Conservation (phyloP, 2,888 invertebrate species). For the Brenthis ino region DNA sequence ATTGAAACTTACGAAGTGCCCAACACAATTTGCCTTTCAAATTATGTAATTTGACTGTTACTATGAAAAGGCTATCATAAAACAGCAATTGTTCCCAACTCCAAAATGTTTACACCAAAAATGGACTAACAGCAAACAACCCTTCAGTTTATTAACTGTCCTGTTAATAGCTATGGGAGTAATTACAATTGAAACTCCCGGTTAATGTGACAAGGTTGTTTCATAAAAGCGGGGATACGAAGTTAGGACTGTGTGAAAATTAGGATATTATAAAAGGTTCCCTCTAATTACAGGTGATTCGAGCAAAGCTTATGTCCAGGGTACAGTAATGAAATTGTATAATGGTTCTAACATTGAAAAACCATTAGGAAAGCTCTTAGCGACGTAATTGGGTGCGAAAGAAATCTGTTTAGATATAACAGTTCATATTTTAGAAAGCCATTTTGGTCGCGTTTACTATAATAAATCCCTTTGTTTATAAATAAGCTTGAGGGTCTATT, state of each 20-base stretch:
- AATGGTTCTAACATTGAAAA: constrained; percentile 10
- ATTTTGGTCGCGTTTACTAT: background rate
- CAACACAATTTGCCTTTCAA: constrained; percentile 9
- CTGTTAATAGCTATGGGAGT: constrained; percentile 44
- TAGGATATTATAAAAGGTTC: constrained; percentile 49
- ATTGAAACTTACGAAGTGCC: constrained; percentile 12
- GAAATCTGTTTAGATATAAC: constrained; percentile 9
- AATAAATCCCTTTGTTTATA: background rate
- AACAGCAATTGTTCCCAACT: constrained; percentile 31
- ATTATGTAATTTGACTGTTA: constrained; percentile 15
- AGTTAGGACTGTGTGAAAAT: constrained; percentile 45
- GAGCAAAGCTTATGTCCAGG: constrained; percentile 25
- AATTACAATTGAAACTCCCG: constrained; percentile 40
- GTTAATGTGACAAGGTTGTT: constrained; percentile 47
- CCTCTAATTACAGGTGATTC: constrained; percentile 38
- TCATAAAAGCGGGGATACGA: constrained; percentile 42
- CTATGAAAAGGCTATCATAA: constrained; percentile 28
- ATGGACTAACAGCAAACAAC: constrained; percentile 19
- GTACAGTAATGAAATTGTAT: constrained; percentile 34
- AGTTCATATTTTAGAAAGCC: background rate
- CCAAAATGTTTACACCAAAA: constrained; percentile 29
- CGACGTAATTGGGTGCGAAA: constrained; percentile 12
- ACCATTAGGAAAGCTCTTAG: constrained; percentile 15
- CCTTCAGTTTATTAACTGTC: constrained; percentile 37
- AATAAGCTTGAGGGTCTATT: background rate